Conservation (phyloP, 2,797 vertebrate genomes). For the Distichodus sexfasciatus region DNA sequence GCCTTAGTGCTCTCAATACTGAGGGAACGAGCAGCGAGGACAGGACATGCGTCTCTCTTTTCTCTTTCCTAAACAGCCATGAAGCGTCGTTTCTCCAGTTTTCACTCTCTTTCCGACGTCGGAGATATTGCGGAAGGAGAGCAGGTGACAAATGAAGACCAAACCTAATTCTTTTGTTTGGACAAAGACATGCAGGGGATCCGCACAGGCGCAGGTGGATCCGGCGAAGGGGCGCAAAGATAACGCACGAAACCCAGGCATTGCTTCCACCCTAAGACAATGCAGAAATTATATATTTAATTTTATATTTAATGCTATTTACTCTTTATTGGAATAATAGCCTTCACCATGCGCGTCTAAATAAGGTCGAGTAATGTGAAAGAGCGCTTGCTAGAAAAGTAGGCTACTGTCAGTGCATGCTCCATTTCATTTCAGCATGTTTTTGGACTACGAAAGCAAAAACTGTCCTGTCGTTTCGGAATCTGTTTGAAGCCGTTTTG, state of each 20-base stretch:
- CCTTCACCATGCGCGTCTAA: no score
- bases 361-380: no score
- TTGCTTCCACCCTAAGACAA: constrained; percentile 4
- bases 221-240: no score
- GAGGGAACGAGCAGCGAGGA: background rate
- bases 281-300: background rate
- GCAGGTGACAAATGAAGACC: constrained; percentile 37
- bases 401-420: no score
- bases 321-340: no score
- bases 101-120: constrained; percentile 2
- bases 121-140: background rate
- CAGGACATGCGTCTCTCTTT: no score
- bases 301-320: background rate
- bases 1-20: background rate
- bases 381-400: no score
- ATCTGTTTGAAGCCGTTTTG: no score
- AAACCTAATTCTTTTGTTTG: background rate
- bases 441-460: no score
- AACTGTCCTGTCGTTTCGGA: no score
- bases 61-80: constrained; percentile 23
- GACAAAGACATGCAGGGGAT: constrained; percentile 20
- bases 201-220: constrained; percentile 37
- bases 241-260: no score
- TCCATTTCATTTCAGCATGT: no score
- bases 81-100: constrained; percentile 12